Percentiles rank a stretch among this genome's conserved stretches.
These are phyloP conservation scores for Urocolius indicus DNA, from an alignment of 2,113 vertebrate species.

Conservation along the genomic window DNA sequence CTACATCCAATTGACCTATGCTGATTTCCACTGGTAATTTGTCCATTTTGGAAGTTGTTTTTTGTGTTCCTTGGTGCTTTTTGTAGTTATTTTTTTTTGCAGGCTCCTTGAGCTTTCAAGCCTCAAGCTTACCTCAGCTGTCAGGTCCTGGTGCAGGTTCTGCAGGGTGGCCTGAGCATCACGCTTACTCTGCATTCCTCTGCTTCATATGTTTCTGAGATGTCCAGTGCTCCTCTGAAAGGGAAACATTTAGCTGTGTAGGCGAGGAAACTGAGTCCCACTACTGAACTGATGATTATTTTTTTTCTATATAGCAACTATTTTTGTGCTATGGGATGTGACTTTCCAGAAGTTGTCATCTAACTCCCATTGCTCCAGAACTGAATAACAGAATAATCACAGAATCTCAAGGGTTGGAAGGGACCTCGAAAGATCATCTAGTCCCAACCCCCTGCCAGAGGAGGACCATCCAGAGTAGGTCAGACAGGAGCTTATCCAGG, in stretches of 20 bases:
- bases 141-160: neutral
- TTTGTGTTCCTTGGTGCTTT: neutral
- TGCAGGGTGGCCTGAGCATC: neutral
- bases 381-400: neutral
- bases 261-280: neutral
- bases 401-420: too few species aligned
- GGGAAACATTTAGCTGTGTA: neutral
- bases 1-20: neutral
- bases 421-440: too few species aligned
- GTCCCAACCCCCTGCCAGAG: too few species aligned
- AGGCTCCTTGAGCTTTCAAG: neutral
- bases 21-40: neutral
- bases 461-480: too few species aligned
- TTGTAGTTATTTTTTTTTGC: neutral
- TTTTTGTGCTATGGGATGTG: neutral
- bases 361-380: neutral
- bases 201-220: neutral
- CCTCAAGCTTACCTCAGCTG: neutral
- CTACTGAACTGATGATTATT: neutral
- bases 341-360: neutral
- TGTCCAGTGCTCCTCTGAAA: neutral
- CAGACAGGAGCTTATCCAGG: too few species aligned
- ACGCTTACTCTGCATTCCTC: neutral
- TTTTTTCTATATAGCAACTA: neutral
- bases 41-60: neutral